Evolutionary conservation across 1,140 invertebrate species (phyloP), one percentile per base, ranked within the genome.

Genomic region (Contarinia nasturtii): DNA sequence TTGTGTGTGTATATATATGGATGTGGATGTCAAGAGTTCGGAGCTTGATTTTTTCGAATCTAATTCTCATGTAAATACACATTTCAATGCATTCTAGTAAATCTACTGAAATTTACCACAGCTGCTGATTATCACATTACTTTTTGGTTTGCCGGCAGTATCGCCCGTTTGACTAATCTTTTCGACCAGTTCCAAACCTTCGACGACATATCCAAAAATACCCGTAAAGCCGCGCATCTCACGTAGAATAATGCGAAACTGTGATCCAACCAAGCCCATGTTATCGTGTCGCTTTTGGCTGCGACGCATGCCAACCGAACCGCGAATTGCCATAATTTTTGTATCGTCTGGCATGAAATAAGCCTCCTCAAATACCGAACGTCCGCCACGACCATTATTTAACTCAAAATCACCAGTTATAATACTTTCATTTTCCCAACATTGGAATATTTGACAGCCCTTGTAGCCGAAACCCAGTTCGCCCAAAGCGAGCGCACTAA

Each of bases 321-420:
- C 82, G 11, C 82, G 66, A 0, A 78, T 71, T 1, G 82, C 79
- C n/a, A 76, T 67, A 52, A 86, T 72, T 57, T 79, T 79, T 1
- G 82, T 85, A 52, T 86, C 80, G 56, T 86, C 83, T 1, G 83
- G 82, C 71, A 85, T 76, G 56, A 87, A 86, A 56, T 77, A 82
- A 12, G 74, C 73, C 43, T 83, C 79, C 50, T 82, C 79, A 58
- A 78, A 83, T 42, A 83, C 81, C 19, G 79, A 79, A 42, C 80
- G 70, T 1, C 83, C 83, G 0, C 83, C 83, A 42, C 82, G 72
- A 0, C 83, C 83, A 59, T 83, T 86, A 61, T 86, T 86, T 47
- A 76, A 58, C 57, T 86, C 82, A 61, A 84, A 86, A 60, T 88
- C 81, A 2, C 81, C 81, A 2, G 79, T 82, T 49, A 83, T 84